phyloP scores from a whole-genome alignment of 2,797 vertebrate species.

The Sebastes oblongus region DNA sequence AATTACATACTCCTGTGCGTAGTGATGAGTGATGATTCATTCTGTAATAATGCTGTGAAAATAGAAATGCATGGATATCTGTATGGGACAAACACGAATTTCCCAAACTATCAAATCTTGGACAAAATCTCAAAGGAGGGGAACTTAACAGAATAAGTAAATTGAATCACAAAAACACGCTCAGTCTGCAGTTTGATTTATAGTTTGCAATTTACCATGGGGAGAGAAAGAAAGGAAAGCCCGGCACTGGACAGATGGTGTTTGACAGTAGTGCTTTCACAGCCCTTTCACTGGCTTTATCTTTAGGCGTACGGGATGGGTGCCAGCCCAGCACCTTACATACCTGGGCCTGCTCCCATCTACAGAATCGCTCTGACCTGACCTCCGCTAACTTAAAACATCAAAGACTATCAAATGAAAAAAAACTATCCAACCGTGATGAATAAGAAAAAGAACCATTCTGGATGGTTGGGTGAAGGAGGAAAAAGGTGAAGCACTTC shows the following conservation, averaged over 20 bases:
- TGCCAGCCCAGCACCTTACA: conserved; percentile 58
- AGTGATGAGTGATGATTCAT: conserved; percentile 42
- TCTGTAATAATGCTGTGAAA: conserved; percentile 25
- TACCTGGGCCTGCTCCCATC: conserved; percentile 59
- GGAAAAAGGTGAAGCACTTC: conserved; percentile 12
- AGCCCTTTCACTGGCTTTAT: conserved; percentile 62
- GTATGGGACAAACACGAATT: conserved; percentile 6
- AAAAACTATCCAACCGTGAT: conserved; percentile 38
- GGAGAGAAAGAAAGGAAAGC: conserved; percentile 22
- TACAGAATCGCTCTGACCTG: conserved; percentile 43
- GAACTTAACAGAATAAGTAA: conserved; percentile 29
- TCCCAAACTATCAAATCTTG: conserved; percentile 31
- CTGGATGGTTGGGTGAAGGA: conserved; percentile 9
- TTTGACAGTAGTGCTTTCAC: conserved; percentile 49
- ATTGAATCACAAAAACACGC: conserved; percentile 36
- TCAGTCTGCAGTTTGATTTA: conserved; percentile 49
- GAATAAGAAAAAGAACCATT: conserved; percentile 42
- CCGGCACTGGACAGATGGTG: conserved; percentile 60
- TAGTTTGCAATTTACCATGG: conserved; percentile 39
- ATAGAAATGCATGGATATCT: conserved; percentile 36
- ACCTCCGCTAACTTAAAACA: conserved; percentile 66
- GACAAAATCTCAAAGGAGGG: conserved; percentile 32
- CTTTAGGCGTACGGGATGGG: conserved; percentile 43
- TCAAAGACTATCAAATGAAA: conserved; percentile 69
- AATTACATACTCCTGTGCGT: conserved; percentile 29